Conservation (phyloP, 2,113 vertebrate genomes). For the Elachura formosa region DNA sequence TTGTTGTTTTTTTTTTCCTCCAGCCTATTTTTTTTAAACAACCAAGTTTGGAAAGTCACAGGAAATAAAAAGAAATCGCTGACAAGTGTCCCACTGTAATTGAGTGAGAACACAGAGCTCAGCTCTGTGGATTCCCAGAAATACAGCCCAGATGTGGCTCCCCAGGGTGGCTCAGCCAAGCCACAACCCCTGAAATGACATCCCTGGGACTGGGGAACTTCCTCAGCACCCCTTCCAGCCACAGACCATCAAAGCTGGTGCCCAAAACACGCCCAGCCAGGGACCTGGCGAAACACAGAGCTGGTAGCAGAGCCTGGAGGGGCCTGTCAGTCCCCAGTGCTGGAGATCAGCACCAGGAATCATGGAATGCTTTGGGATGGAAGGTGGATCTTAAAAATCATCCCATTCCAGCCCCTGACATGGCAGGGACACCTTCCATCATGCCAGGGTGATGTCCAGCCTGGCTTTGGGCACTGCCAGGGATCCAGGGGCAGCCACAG, state of each 20-base stretch:
- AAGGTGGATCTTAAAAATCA: fast-evolving
- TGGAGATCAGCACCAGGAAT: not conserved
- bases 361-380: not conserved
- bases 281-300: not conserved
- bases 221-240: not conserved
- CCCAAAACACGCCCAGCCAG: not conserved
- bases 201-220: not conserved
- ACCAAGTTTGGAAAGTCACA: not conserved
- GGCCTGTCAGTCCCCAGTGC: not conserved
- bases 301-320: not conserved
- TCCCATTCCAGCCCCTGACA: fast-evolving
- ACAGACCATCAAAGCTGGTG: not conserved
- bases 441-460: fast-evolving
- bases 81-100: slow-evolving; percentile 4
- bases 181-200: not conserved
- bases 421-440: not conserved
- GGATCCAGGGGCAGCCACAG: not conserved
- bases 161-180: not conserved
- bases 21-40: not conserved
- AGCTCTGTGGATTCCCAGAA: slow-evolving; percentile 27
- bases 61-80: slow-evolving; percentile 42
- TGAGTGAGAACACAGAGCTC: slow-evolving; percentile 38
- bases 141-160: not conserved
- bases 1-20: not conserved
- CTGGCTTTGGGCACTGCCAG: not conserved